These are phyloP conservation scores for Luscinia megarhynchos DNA, from an alignment of 2,797 vertebrate genomes.

Conservation along the genomic window DNA sequence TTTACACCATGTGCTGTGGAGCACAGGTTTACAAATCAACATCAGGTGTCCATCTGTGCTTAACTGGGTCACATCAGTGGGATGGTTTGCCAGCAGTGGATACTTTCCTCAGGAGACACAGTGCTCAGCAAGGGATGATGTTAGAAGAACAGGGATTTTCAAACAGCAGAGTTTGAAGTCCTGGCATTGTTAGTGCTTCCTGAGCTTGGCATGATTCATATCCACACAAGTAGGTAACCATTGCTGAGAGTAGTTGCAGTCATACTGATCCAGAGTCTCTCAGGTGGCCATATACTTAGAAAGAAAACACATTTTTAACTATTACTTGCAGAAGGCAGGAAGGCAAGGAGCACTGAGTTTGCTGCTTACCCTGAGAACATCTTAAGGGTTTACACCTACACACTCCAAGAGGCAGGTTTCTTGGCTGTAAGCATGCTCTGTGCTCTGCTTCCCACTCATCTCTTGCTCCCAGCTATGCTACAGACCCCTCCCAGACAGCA, in stretches of 20 bases:
- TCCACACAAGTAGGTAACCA: neutral
- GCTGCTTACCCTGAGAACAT: neutral
- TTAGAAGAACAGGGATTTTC: neutral
- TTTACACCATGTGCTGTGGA: neutral
- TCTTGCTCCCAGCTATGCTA: neutral
- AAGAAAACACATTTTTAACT: neutral
- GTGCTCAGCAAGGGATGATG: neutral
- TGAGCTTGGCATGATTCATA: neutral
- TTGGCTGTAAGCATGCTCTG: neutral
- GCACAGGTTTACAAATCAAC: neutral
- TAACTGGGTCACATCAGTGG: neutral
- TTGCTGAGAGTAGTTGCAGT: neutral
- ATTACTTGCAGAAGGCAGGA: neutral
- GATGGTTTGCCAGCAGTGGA: neutral
- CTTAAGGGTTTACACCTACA: neutral
- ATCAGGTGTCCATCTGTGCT: neutral
- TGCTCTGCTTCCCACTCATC: neutral
- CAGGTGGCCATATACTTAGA: neutral
- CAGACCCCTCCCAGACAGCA: neutral
- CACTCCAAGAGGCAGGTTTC: neutral
- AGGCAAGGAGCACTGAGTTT: neutral
- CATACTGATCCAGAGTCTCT: neutral
- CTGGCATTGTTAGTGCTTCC: neutral
- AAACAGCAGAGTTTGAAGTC: neutral
- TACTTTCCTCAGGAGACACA: neutral